These are phyloP conservation scores for Marcusenius ussheri DNA, from an alignment of 2,113 vertebrate genomes.

Conservation along the genomic window DNA sequence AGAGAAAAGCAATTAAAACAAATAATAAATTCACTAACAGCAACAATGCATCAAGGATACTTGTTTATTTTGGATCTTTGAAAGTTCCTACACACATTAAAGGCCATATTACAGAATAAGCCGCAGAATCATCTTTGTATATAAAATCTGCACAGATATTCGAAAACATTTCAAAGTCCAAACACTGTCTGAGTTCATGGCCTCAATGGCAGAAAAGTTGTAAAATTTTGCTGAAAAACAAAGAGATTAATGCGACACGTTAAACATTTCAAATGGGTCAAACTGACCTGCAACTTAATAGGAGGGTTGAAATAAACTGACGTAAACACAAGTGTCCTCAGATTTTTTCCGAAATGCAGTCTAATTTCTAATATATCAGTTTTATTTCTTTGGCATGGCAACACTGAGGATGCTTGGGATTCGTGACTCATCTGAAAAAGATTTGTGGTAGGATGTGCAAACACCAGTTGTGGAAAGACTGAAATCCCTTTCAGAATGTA, in stretches of 20 bases:
- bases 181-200: not conserved
- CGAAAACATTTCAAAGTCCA: not conserved
- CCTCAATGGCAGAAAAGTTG: not conserved
- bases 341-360: not conserved
- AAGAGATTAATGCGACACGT: not conserved
- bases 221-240: not conserved
- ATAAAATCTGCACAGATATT: not conserved
- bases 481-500: conserved; percentile 6
- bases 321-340: not conserved
- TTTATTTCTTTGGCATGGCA: conserved; percentile 6
- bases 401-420: not conserved
- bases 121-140: not conserved
- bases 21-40: not conserved
- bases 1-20: not conserved
- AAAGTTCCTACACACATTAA: not conserved
- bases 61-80: not conserved
- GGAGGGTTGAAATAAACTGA: not conserved
- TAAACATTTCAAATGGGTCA: not conserved
- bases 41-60: not conserved
- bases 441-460: conserved; percentile 5
- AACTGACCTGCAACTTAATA: not conserved
- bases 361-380: conserved; percentile 2
- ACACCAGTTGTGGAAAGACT: conserved; percentile 11
- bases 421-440: not conserved
- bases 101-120: not conserved